These are phyloP conservation scores for Hippopotamus amphibius DNA, from an alignment of 2,113 vertebrate species.

Conservation along the genomic window DNA sequence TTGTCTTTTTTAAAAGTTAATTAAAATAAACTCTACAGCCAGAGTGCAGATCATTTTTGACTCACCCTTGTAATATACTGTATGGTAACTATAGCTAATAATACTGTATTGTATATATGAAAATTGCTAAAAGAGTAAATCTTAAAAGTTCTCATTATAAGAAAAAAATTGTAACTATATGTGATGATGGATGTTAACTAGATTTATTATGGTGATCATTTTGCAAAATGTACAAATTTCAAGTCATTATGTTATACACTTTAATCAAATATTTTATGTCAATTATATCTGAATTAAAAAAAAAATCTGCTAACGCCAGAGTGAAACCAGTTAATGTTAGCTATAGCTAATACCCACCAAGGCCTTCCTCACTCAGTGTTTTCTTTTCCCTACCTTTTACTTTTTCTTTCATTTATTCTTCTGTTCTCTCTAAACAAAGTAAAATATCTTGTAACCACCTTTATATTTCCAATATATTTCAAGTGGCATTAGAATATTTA, in stretches of 20 bases:
- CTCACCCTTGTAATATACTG: neutral
- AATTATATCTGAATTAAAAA: neutral
- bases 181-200: neutral
- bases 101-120: neutral
- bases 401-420: neutral
- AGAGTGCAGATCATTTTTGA: no score
- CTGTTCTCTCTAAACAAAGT: neutral
- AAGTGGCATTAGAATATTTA: constrained; percentile 8
- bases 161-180: neutral
- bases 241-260: neutral
- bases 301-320: neutral
- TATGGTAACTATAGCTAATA: neutral
- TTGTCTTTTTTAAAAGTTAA: no score
- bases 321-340: neutral
- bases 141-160: neutral
- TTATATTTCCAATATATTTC: constrained; percentile 21
- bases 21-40: no score
- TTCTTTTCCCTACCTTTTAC: neutral
- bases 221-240: neutral
- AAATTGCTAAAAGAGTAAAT: neutral
- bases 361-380: neutral
- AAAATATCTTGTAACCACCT: neutral
- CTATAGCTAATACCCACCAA: neutral
- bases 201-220: neutral
- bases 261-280: neutral